Evolutionary conservation across 2,113 vertebrate genomes (phyloP).

Genomic region (Aphelocoma coerulescens): DNA sequence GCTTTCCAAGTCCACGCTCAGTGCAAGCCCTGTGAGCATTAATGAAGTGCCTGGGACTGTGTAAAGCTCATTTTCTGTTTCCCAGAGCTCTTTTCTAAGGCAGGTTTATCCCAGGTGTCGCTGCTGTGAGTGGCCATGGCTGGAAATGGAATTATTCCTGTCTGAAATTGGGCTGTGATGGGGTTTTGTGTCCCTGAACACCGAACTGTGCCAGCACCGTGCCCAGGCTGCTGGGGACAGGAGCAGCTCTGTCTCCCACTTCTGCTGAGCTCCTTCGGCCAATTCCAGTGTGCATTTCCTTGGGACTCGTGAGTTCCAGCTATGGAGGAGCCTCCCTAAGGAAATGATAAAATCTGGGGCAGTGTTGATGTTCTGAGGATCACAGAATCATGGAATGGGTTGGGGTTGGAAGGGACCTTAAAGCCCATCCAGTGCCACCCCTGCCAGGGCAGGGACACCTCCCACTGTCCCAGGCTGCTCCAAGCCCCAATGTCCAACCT

Average conservation of each 20-base stretch:
- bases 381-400: background rate
- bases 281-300: background rate
- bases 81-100: background rate
- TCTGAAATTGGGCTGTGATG: background rate
- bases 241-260: background rate
- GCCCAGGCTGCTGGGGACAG: background rate
- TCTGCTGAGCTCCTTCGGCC: background rate
- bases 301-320: background rate
- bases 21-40: background rate
- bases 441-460: background rate
- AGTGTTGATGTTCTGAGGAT: background rate
- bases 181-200: background rate
- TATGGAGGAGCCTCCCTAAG: background rate
- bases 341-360: background rate
- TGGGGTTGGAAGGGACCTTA: background rate
- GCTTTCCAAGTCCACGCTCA: background rate
- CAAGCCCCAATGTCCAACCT: too few relatives aligned
- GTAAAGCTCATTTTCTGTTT: background rate
- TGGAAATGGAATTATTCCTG: constrained; percentile 15
- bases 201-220: background rate
- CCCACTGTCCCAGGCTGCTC: too few relatives aligned
- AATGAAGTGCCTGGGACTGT: background rate
- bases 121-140: background rate
- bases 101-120: background rate
- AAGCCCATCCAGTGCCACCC: background rate